Evolutionary conservation across 2,113 vertebrate genomes (phyloP).

Genomic region (Colaptes auratus): DNA sequence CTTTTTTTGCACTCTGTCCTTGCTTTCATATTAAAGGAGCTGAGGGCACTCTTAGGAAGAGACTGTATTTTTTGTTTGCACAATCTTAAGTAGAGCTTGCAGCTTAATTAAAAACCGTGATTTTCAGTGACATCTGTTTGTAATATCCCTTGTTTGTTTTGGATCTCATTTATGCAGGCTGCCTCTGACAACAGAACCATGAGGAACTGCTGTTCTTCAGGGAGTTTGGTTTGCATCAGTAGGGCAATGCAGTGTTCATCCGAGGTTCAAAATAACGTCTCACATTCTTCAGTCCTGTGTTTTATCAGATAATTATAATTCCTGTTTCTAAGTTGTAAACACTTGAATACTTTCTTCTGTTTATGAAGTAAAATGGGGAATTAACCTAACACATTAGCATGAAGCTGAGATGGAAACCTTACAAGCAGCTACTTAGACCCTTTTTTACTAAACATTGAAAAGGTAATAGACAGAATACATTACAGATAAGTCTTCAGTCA

Average conservation of each 20-base stretch:
- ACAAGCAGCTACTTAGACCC: neutral
- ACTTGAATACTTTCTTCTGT: neutral
- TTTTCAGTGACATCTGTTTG: neutral
- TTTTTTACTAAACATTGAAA: neutral
- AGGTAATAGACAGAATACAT: neutral
- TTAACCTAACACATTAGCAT: neutral
- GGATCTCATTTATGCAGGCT: neutral
- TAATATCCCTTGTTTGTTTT: neutral
- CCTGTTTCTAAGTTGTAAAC: neutral
- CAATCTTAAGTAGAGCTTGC: neutral
- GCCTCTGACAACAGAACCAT: neutral
- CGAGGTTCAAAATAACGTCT: neutral
- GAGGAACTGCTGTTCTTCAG: neutral
- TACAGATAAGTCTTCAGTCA: neutral
- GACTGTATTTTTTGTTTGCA: neutral
- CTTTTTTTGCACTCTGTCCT: constrained; percentile 23
- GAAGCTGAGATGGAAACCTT: neutral
- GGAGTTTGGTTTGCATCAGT: neutral
- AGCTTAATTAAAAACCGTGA: neutral
- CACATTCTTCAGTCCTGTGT: neutral
- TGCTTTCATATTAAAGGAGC: neutral
- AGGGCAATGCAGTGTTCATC: neutral
- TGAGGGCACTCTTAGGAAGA: neutral
- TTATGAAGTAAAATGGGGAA: neutral
- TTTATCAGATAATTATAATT: neutral